Conservation (phyloP, 1,140 invertebrate species). For the Dendrolimus kikuchii region DNA sequence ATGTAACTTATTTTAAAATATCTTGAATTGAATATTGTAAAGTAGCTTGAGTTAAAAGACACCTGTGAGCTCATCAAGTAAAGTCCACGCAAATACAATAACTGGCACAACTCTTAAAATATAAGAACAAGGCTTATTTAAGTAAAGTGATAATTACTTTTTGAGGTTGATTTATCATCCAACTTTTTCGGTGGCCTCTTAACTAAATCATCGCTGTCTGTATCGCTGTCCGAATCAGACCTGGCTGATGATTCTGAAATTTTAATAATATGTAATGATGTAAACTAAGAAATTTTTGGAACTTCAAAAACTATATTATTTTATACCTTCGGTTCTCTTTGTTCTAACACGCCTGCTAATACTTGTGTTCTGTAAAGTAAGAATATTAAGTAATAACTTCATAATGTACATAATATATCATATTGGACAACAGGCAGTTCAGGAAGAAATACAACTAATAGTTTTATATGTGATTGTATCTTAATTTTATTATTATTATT, state of each 20-base stretch:
- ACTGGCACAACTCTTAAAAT: too few relatives aligned
- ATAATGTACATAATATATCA: background rate
- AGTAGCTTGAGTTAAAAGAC: too few relatives aligned
- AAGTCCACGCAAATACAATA: too few relatives aligned
- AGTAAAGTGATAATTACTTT: conserved; percentile 29
- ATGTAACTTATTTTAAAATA: too few relatives aligned
- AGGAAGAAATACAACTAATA: too few relatives aligned
- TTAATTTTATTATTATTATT: too few relatives aligned
- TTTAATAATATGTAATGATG: conserved; percentile 8
- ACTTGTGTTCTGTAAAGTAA: conserved; percentile 67
- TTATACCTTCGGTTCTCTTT: conserved; percentile 77
- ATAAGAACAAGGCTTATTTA: too few relatives aligned
- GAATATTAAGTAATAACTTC: conserved; percentile 1
- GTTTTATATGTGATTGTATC: too few relatives aligned
- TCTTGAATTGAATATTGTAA: too few relatives aligned
- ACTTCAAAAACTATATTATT: background rate
- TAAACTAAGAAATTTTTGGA: conserved; percentile 7
- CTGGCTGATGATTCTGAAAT: conserved; percentile 72
- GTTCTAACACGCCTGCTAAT: conserved; percentile 73
- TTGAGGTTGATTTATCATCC: conserved; percentile 48
- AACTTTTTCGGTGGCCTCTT: conserved; percentile 54
- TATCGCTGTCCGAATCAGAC: conserved; percentile 74
- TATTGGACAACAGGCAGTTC: too few relatives aligned
- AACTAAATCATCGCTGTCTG: conserved; percentile 71
- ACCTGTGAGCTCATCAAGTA: too few relatives aligned